Evolutionary conservation across 2,797 vertebrate species (phyloP).

Genomic region (Anguilla megastoma): DNA sequence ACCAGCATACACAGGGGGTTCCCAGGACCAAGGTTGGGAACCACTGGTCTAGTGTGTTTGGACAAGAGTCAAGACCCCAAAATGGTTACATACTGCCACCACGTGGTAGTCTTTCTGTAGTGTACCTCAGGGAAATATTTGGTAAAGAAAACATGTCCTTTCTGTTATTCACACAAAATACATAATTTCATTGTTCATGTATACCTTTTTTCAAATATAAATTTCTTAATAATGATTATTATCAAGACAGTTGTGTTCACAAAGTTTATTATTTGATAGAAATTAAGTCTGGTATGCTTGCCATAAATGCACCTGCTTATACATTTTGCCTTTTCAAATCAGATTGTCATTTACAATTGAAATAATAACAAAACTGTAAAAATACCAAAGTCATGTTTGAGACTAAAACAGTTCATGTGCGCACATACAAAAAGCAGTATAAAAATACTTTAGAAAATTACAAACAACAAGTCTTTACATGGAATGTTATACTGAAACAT

Average conservation of each 20-base stretch:
- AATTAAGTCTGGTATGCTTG: conserved; percentile 29
- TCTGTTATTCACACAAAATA: not conserved
- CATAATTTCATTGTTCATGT: not conserved
- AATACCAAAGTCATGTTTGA: conserved; percentile 43
- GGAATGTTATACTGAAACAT: conserved; percentile 73
- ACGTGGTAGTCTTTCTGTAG: not conserved
- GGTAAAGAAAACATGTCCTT: not conserved
- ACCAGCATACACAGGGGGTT: no score
- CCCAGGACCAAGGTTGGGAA: no score
- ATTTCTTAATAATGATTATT: not conserved
- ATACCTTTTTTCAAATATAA: not conserved
- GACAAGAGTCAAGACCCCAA: not conserved
- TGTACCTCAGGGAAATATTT: not conserved
- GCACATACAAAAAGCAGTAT: conserved; percentile 75
- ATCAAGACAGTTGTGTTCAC: conserved; percentile 16
- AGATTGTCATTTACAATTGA: conserved; percentile 35
- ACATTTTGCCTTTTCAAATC: conserved; percentile 30
- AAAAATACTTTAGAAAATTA: conserved; percentile 87
- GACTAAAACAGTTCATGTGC: conserved; percentile 49
- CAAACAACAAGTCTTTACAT: conserved; percentile 60
- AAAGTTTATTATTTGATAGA: conserved; percentile 37
- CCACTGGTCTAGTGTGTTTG: not conserved
- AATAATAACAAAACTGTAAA: conserved; percentile 42
- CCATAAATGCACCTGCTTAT: conserved; percentile 20
- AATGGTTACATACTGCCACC: conserved; percentile 9